A percentile compares a stretch with the other conserved stretches of the same genome.
Evolutionary conservation across 2,113 vertebrate species (phyloP).

Genomic region (Oplegnathus fasciatus): DNA sequence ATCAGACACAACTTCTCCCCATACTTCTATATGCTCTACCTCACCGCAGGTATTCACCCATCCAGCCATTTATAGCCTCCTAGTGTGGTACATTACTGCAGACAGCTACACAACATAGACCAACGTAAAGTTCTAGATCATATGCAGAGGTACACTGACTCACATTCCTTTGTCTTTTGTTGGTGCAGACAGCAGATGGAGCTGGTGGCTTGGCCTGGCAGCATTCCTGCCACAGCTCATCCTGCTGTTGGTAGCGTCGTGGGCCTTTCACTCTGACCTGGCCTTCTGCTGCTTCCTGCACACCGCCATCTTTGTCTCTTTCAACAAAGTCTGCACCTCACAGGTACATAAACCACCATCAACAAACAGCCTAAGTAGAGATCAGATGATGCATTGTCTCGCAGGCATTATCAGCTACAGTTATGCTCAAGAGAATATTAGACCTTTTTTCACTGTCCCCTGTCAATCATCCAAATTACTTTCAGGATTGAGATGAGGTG

Average conservation of each 20-base stretch:
- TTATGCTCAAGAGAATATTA: background rate
- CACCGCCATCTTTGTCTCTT: constrained; percentile 93
- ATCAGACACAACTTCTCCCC: constrained; percentile 97
- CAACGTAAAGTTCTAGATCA: background rate
- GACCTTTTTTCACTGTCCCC: background rate
- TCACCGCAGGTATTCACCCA: constrained; percentile 84
- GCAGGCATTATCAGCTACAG: background rate
- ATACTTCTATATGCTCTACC: constrained; percentile 97
- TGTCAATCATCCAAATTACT: background rate
- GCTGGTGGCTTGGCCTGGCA: constrained; percentile 85
- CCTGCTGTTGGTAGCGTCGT: constrained; percentile 86
- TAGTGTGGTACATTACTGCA: background rate
- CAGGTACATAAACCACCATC: constrained; percentile 80
- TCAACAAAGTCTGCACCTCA: constrained; percentile 99
- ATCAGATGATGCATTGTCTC: background rate
- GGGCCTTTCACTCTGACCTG: constrained; percentile 89
- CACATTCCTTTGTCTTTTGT: background rate
- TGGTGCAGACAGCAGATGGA: constrained; percentile 87
- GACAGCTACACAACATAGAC: background rate
- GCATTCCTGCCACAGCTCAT: constrained; percentile 92
- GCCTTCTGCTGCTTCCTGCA: constrained; percentile 93
- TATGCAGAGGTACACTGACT: background rate
- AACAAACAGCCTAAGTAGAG: background rate
- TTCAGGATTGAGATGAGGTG: background rate
- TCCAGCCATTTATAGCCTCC: background rate